These are phyloP conservation scores for Sminthurinus aureus DNA, from an alignment of 2,888 invertebrate species.

Conservation along the genomic window DNA sequence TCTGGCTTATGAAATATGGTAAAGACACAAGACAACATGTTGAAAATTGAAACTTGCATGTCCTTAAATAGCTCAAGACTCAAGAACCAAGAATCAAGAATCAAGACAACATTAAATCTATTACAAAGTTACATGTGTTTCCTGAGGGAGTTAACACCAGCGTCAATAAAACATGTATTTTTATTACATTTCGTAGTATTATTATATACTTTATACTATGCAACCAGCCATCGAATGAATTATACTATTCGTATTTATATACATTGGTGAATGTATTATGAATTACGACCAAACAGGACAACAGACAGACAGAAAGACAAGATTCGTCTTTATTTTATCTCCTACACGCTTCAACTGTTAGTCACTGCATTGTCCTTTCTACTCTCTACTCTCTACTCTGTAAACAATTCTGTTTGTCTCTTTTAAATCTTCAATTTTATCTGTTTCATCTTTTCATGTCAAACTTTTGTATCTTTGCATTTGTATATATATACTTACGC, in stretches of 20 bases:
- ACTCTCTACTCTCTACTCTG: no score
- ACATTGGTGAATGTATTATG: background rate
- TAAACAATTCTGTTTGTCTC: no score
- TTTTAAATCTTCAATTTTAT: no score
- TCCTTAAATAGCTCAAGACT: background rate
- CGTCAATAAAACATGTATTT: background rate
- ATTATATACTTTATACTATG: background rate
- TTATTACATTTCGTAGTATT: background rate
- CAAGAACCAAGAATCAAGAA: no score
- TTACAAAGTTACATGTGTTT: background rate
- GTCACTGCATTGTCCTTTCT: background rate
- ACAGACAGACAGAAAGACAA: background rate
- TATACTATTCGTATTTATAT: no score
- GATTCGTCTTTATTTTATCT: background rate
- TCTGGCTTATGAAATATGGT: background rate
- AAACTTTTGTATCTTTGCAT: no score
- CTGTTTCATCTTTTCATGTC: no score
- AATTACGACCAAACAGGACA: no score
- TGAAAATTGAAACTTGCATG: background rate
- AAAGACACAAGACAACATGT: background rate
- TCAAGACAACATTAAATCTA: background rate
- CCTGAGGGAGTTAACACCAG: no score
- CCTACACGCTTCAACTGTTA: background rate
- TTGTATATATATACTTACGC: no score
- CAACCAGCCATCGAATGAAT: no score